Conservation (phyloP, 1,140 invertebrate genomes). For the Calycopis cecrops region DNA sequence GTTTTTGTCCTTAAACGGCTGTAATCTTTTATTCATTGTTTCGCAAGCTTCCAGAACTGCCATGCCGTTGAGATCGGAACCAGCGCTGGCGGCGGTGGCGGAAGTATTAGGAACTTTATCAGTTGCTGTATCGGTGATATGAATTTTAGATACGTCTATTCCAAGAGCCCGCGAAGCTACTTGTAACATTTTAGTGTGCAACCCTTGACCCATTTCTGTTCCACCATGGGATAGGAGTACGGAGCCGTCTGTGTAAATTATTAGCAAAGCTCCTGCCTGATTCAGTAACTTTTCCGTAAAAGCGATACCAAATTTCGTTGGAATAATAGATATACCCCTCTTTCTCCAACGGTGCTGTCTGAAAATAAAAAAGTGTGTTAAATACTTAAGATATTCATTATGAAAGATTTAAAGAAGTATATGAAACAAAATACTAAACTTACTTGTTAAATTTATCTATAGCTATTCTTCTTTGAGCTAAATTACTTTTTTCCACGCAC, state of each 20-base stretch:
- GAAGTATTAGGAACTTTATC: conserved; percentile 97
- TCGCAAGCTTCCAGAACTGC: conserved; percentile 92
- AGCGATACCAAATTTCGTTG: conserved; percentile 93
- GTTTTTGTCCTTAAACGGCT: conserved; percentile 85
- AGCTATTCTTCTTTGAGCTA: conserved; percentile 75
- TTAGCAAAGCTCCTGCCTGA: conserved; percentile 92
- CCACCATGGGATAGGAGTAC: conserved; percentile 94
- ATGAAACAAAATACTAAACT: conserved; percentile 1
- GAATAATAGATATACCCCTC: conserved; percentile 89
- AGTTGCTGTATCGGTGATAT: conserved; percentile 92
- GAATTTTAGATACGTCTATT: conserved; percentile 85
- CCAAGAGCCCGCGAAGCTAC: conserved; percentile 85
- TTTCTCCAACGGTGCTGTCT: conserved; percentile 91
- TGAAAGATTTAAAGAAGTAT: too few species aligned
- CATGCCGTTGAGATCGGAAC: conserved; percentile 97
- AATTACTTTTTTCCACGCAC: conserved; percentile 83
- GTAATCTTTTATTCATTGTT: conserved; percentile 83
- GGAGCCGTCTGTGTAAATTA: conserved; percentile 94
- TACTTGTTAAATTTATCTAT: conserved; percentile 79
- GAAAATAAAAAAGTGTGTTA: conserved; percentile 42
- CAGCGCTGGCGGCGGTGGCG: conserved; percentile 92
- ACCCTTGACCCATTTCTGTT: conserved; percentile 96
- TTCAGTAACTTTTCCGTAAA: conserved; percentile 89
- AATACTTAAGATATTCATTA: not conserved
- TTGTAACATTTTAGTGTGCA: conserved; percentile 97